Conservation (phyloP, 2,888 invertebrate species). For the Amiota mariae region DNA sequence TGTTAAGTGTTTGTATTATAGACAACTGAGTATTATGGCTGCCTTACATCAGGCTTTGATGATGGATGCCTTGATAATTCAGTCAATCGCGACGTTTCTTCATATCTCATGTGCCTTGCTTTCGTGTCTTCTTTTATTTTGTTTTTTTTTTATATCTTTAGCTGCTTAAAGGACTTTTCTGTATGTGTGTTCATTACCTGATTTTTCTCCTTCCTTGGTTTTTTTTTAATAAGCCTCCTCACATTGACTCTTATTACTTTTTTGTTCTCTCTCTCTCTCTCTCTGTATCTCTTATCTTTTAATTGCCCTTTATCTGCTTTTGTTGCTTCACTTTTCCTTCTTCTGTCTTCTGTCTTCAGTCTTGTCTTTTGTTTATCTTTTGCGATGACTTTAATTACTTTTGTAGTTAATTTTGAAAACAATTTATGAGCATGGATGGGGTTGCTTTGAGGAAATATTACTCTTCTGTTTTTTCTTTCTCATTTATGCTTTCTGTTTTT, state of each 20-base stretch:
- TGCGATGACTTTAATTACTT: conserved; percentile 58
- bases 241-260: not conserved
- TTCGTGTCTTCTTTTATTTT: too few species aligned
- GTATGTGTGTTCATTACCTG: too few species aligned
- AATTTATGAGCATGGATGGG: conserved; percentile 26
- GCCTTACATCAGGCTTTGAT: too few species aligned
- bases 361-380: conserved; percentile 37
- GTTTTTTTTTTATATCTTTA: too few species aligned
- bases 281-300: conserved; percentile 48
- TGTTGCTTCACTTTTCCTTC: not conserved
- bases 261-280: not conserved
- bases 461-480: not conserved
- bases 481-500: not conserved
- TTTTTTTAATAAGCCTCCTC: not conserved
- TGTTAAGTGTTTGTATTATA: too few species aligned
- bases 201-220: too few species aligned
- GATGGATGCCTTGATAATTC: too few species aligned
- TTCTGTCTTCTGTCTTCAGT: not conserved
- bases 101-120: too few species aligned
- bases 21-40: too few species aligned
- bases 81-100: too few species aligned
- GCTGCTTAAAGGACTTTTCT: too few species aligned
- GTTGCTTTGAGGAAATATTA: too few species aligned
- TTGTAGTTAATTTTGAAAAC: conserved; percentile 64
- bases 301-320: conserved; percentile 30